Conservation (phyloP, 2,797 vertebrate species). For the Chelonia mydas region DNA sequence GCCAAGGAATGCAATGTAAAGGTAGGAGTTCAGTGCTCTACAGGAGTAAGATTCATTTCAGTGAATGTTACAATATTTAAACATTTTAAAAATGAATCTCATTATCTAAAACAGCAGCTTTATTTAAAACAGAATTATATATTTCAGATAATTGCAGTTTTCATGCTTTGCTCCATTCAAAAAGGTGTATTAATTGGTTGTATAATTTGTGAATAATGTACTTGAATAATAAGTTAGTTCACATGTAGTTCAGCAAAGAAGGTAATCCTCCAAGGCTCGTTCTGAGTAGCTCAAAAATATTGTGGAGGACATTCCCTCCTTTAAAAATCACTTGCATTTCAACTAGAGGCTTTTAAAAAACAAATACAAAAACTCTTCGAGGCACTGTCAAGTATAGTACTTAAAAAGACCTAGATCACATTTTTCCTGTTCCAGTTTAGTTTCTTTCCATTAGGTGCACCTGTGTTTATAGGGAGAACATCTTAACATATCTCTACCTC, state of each 20-base stretch:
- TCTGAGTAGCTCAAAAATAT: background rate
- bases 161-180: background rate
- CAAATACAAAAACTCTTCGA: background rate
- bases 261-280: background rate
- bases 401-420: background rate
- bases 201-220: background rate
- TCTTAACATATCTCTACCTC: background rate
- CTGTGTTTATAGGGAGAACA: background rate
- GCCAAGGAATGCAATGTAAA: slow-evolving; percentile 99
- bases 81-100: background rate
- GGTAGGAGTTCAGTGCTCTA: slow-evolving; percentile 77
- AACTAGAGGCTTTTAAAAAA: background rate
- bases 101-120: background rate
- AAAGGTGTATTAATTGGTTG: background rate
- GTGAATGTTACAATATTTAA: slow-evolving; percentile 1
- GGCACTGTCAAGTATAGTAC: background rate
- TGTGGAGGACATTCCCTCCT: background rate
- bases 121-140: background rate
- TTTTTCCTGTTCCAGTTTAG: background rate
- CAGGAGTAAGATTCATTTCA: background rate
- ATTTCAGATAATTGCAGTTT: background rate
- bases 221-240: background rate
- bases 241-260: background rate
- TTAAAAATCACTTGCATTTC: accelerated
- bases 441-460: background rate